Evolutionary conservation across 2,113 vertebrate species (phyloP).

Genomic region (Apodemus sylvaticus): DNA sequence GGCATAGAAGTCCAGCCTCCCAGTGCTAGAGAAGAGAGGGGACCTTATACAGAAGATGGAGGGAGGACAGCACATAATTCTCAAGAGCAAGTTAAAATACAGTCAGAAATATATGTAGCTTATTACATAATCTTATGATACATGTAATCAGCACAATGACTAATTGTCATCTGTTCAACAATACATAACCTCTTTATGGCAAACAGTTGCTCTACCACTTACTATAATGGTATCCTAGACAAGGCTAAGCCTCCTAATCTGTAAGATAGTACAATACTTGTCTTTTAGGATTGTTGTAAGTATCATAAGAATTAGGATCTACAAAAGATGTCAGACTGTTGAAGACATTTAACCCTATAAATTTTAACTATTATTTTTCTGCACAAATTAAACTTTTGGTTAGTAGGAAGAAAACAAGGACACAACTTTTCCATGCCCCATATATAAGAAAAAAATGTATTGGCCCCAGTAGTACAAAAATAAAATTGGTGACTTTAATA

Average conservation of each 20-base stretch:
- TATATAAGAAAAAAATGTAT: not conserved
- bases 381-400: not conserved
- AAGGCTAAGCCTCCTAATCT: not conserved
- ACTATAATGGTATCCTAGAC: rapidly evolving
- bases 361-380: not conserved
- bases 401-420: not conserved
- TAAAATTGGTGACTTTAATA: not conserved
- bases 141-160: too few relatives aligned
- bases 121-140: too few relatives aligned
- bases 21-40: not conserved
- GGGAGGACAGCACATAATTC: not conserved
- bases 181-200: not conserved
- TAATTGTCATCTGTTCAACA: too few relatives aligned
- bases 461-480: too few relatives aligned
- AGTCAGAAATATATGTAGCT: not conserved
- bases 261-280: not conserved
- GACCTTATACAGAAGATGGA: not conserved
- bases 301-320: not conserved
- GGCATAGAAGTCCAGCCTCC: not conserved
- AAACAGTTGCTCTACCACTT: not conserved
- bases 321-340: not conserved
- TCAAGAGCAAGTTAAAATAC: not conserved
- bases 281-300: not conserved
- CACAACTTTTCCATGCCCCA: not conserved
- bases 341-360: not conserved